phyloP scores from a whole-genome alignment of 2,888 invertebrate species.

The Drosophila basisetae region DNA sequence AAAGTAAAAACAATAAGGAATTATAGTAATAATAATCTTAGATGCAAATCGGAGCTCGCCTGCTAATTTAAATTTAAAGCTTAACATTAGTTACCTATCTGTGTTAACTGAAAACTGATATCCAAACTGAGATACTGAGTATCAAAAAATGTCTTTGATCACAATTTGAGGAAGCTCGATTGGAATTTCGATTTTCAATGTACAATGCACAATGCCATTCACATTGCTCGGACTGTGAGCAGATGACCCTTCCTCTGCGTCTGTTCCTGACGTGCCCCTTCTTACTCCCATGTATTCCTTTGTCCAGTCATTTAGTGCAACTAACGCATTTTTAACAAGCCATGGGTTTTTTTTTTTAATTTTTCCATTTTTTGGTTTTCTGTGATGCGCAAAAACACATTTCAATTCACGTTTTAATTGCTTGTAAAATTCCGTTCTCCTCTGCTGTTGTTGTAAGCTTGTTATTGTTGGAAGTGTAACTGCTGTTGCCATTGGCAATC shows the following conservation, averaged over 20 bases:
- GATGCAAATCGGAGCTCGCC: neutral
- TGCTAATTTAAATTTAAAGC: neutral
- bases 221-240: neutral
- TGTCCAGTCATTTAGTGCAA: conserved; percentile 31
- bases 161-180: neutral
- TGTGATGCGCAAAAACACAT: conserved; percentile 51
- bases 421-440: conserved; percentile 66
- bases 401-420: conserved; percentile 76
- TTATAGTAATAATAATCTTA: neutral
- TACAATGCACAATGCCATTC: neutral
- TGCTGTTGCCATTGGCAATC: conserved; percentile 13
- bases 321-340: conserved; percentile 57
- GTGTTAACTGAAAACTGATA: neutral
- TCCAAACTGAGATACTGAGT: neutral
- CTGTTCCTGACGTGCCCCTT: neutral
- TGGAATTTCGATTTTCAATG: neutral
- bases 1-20: neutral
- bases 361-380: conserved; percentile 2
- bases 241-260: neutral
- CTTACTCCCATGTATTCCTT: neutral
- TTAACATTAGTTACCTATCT: neutral
- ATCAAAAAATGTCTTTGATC: neutral
- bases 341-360: conserved; percentile 33
- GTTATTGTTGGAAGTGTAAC: conserved; percentile 5
- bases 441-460: neutral